Evolutionary conservation across 1,140 invertebrate species (phyloP).

Genomic region (Solenopsis fugax): DNA sequence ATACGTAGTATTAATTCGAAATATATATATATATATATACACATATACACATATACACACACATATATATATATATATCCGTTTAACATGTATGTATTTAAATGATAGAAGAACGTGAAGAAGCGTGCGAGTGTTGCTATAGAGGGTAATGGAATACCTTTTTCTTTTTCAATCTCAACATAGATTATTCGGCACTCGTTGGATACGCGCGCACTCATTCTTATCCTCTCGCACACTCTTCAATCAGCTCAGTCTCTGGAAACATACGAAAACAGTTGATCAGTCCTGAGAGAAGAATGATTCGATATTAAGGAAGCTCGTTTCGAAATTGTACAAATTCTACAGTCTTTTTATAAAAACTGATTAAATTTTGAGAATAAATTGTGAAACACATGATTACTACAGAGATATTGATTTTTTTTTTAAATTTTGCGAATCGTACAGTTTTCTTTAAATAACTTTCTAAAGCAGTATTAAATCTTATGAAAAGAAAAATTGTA

Average conservation of each 20-base stretch:
- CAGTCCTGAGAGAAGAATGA: background rate
- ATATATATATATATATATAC: slow-evolving; percentile 10
- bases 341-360: too few species aligned
- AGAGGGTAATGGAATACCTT: slow-evolving; percentile 86
- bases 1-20: slow-evolving; percentile 29
- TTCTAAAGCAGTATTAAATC: too few species aligned
- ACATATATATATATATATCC: slow-evolving; percentile 8
- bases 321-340: too few species aligned
- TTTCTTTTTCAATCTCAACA: slow-evolving; percentile 81
- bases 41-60: too few species aligned
- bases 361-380: too few species aligned
- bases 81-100: slow-evolving; percentile 68
- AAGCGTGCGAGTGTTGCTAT: slow-evolving; percentile 83
- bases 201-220: slow-evolving; percentile 71
- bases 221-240: slow-evolving; percentile 66
- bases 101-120: slow-evolving; percentile 81
- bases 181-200: slow-evolving; percentile 80
- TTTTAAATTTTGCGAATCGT: too few species aligned
- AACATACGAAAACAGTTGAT: background rate
- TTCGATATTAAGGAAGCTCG: background rate
- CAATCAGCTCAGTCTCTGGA: slow-evolving; percentile 79
- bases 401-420: too few species aligned
- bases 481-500: too few species aligned
- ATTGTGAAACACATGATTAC: too few species aligned
- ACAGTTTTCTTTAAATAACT: too few species aligned